phyloP scores from a whole-genome alignment of 2,797 vertebrate species.

The Eurystomus glaucurus region DNA sequence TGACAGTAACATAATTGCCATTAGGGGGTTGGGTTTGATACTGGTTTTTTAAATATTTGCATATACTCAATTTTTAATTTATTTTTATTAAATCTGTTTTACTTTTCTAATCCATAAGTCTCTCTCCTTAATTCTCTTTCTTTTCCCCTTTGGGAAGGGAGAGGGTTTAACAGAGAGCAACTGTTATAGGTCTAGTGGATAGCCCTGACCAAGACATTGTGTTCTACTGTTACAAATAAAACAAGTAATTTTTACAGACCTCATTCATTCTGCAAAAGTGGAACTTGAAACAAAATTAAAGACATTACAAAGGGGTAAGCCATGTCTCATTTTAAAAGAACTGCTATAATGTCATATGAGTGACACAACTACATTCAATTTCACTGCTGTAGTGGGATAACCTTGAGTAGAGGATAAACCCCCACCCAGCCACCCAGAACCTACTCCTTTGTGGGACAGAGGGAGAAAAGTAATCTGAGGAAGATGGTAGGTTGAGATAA shows the following conservation, averaged over 20 bases:
- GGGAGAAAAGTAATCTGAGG: not conserved
- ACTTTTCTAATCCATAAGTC: no score
- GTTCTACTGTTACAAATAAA: not conserved
- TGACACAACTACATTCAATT: accelerated
- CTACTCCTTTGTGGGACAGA: not conserved
- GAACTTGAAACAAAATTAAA: not conserved
- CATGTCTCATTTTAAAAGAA: not conserved
- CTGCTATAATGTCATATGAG: not conserved
- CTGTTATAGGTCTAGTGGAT: no score
- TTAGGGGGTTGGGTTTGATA: no score
- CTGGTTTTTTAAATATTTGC: no score
- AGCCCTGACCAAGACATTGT: no score
- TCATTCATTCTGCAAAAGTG: not conserved
- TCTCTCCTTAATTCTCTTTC: no score
- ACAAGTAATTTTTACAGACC: not conserved
- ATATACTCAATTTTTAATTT: no score
- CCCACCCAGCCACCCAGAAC: not conserved
- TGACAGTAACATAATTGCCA: no score
- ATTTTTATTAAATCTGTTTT: no score
- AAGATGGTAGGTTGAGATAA: not conserved
- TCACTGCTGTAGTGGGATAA: not conserved
- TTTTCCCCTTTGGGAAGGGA: no score
- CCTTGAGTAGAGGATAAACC: not conserved
- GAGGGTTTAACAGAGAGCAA: no score
- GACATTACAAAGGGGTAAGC: not conserved